Evolutionary conservation across 1,140 invertebrate species (phyloP), one percentile per base, ranked within the genome.

Genomic region (Bombus cullumanus): DNA sequence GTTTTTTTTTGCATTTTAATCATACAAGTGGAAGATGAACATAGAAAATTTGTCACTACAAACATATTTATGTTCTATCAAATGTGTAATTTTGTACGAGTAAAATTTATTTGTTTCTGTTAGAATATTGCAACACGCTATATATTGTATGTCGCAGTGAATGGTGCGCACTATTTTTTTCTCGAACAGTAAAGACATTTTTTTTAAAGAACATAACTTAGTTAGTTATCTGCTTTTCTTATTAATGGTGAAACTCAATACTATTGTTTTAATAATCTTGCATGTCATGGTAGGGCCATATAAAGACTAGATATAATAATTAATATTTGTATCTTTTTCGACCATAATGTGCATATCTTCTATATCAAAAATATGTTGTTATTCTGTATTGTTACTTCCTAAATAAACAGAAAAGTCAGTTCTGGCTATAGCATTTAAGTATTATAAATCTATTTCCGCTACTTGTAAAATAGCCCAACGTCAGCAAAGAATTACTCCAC

Each of bases 351-450:
- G 89, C 81, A 90, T 88, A 87, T 68, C 83, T 91, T 93, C 92
- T 93, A 92, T 93, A 93, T 93, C 93, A 93, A 93, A 93, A 93
- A 93, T 93, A 93, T 92, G 91, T 92, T 87, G 75, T 89, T 88
- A 92, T 91, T 92, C 87, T 90, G 91, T 92, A 92, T 86, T 83
- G 91, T 88, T 92, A 90, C 84, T 86, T 86, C 85, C 87, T 85
- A 90, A 91, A 92, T 81, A 68, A 88, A 92, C 85, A 85, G 83
- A 90, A 89, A 88, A 68, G 74, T 89, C 85, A 85, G 76, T 92
- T 91, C 86, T 88, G 87, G 82, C 80, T 92, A 85, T 87, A 92
- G 83, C 25, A 64, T 82, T 87, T 89, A 87, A 91, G 83, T 91
- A 88, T 86, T 84, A 83, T 81, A 83, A 77, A 78, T 91, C 86